Evolutionary conservation across 2,888 invertebrate genomes (phyloP).

Genomic region (Fragum sueziense): DNA sequence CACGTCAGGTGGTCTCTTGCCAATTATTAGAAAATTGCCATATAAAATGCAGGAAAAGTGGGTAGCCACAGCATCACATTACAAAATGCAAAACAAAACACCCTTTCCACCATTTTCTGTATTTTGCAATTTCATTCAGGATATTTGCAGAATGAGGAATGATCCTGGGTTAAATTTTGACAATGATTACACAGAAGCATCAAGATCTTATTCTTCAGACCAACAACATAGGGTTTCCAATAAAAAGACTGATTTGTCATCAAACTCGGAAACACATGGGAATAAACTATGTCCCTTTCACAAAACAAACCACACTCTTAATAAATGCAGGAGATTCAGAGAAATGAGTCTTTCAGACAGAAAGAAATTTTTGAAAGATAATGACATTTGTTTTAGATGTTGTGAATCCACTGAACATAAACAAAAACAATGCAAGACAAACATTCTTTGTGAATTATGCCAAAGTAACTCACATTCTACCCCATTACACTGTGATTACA

Average conservation of each 20-base stretch:
- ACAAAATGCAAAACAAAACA: conserved; percentile 24
- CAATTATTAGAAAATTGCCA: too few species aligned
- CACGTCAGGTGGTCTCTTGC: too few species aligned
- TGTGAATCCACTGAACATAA: conserved; percentile 11
- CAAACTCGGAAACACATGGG: neutral
- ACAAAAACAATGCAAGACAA: neutral
- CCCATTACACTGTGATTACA: neutral
- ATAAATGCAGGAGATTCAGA: conserved; percentile 18
- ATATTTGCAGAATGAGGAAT: conserved; percentile 40
- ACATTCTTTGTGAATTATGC: neutral
- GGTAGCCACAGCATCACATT: conserved; percentile 37
- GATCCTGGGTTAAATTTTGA: conserved; percentile 39
- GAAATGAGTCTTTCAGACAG: conserved; percentile 14
- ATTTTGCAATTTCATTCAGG: conserved; percentile 38
- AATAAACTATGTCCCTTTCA: conserved; percentile 1
- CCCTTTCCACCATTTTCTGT: conserved; percentile 37
- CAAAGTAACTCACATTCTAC: conserved; percentile 15
- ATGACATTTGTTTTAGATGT: conserved; percentile 22
- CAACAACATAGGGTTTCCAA: neutral
- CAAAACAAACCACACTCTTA: conserved; percentile 9
- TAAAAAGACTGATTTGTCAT: conserved; percentile 1
- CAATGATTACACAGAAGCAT: neutral
- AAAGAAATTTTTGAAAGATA: too few species aligned
- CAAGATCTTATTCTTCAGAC: neutral
- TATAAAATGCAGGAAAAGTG: conserved; percentile 49